These are phyloP conservation scores for Ophion obscuratus DNA, from an alignment of 2,888 invertebrate species.

Conservation along the genomic window DNA sequence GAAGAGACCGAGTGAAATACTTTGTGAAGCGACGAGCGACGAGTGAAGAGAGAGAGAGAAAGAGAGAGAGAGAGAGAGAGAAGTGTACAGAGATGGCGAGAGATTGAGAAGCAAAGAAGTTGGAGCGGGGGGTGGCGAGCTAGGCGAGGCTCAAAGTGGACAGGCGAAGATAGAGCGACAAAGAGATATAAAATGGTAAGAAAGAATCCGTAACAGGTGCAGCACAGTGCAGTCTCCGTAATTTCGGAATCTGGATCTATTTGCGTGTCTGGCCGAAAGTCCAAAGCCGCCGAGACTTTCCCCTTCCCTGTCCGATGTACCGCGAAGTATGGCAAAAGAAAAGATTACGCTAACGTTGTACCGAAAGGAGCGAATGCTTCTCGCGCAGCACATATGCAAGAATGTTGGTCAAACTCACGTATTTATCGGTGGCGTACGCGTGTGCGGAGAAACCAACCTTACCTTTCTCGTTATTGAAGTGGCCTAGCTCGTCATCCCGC, in stretches of 20 bases:
- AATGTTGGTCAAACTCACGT: slow-evolving; percentile 26
- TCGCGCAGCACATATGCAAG: neutral
- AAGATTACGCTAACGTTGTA: slow-evolving; percentile 17
- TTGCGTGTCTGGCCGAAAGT: slow-evolving; percentile 28
- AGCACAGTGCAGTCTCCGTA: slow-evolving; percentile 64
- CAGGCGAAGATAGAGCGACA: neutral
- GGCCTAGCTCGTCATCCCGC: slow-evolving; percentile 95
- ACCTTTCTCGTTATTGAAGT: slow-evolving; percentile 98
- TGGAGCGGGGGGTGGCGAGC: slow-evolving; percentile 64
- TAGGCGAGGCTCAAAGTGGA: slow-evolving; percentile 68
- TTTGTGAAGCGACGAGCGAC: slow-evolving; percentile 52
- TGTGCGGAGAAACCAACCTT: slow-evolving; percentile 63
- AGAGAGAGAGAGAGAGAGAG: slow-evolving; percentile 46
- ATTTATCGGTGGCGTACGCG: slow-evolving; percentile 3
- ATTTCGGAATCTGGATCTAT: slow-evolving; percentile 58
- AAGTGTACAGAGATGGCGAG: slow-evolving; percentile 39
- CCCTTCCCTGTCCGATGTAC: neutral
- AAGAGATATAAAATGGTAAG: slow-evolving; percentile 14
- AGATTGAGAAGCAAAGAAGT: slow-evolving; percentile 37
- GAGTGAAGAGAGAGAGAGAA: slow-evolving; percentile 37
- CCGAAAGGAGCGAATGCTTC: slow-evolving; percentile 10
- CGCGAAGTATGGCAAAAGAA: slow-evolving; percentile 31
- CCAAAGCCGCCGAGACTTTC: slow-evolving; percentile 5
- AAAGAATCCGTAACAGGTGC: slow-evolving; percentile 79
- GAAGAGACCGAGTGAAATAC: slow-evolving; percentile 47